A percentile compares a stretch with the other conserved stretches of the same genome.
Conservation (phyloP, 2,797 vertebrate genomes). For the Myioborus miniatus region DNA sequence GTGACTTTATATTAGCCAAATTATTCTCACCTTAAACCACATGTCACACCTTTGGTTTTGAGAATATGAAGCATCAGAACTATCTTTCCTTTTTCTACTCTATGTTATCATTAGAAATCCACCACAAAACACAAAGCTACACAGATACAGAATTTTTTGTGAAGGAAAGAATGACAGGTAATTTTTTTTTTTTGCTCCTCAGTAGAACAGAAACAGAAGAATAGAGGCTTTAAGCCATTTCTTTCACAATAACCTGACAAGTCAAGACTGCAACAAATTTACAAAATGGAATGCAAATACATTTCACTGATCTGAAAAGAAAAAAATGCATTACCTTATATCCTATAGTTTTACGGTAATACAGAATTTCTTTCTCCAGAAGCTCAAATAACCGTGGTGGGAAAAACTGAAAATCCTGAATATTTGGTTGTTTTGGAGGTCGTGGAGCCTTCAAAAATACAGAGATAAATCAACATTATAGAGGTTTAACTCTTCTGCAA, state of each 20-base stretch:
- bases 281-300: not conserved
- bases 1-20: not conserved
- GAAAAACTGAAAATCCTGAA: constrained; percentile 90
- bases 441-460: constrained; percentile 80
- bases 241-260: not conserved
- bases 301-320: not conserved
- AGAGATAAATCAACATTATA: not conserved
- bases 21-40: not conserved
- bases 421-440: constrained; percentile 87
- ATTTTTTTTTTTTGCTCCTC: not conserved
- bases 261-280: not conserved
- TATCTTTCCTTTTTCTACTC: not conserved
- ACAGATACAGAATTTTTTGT: not conserved
- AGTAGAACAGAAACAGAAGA: not conserved
- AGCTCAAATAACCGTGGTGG: constrained; percentile 87
- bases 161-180: not conserved
- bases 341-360: constrained; percentile 88
- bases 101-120: not conserved
- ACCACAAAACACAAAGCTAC: not conserved
- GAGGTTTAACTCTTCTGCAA: not conserved
- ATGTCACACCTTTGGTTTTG: not conserved
- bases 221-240: not conserved
- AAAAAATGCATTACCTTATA: constrained; percentile 79
- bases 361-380: constrained; percentile 88
- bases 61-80: not conserved